Base-by-base conservation (phyloP, 1,140 invertebrate genomes). In the Leptinotarsa undecemlineata region DNA sequence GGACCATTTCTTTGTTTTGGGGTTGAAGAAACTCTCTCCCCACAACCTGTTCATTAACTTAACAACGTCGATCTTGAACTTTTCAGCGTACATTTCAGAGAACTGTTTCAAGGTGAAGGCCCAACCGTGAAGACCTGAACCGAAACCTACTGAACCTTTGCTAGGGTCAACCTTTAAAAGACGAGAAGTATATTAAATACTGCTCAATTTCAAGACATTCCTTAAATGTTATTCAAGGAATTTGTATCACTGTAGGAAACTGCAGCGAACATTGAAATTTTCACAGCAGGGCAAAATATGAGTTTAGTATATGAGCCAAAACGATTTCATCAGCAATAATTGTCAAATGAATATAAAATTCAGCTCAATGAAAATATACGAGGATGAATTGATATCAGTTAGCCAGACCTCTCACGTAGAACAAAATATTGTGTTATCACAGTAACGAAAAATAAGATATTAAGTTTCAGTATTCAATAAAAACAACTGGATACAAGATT, bases 61-160 rank as follows among this genome's bases (percentile, higher is more conserved):
- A 68, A 95, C 93, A 75, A 96, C 92, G 85, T 98, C 95, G 82
- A 99, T 98, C 87, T 97, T 97, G 90, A 99, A 99, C 87, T 99
- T 99, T 81, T 95, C 94, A 48, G 96, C 92, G 86, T 99, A 99
- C 92, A 99, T 98, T 87, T 99, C 97, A 72, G 98, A 92, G 89
- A 99, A 99, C 88, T 99, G 97, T 88, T 99, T 99, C 60, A 99
- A 89, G 69, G 98, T 99, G 86, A 99, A 99, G 71, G 98, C 98
- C 98, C 98, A 99, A 71, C 98, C 98, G 86, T 99, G 98, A 69
- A 99, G 93, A 84, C 95, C 98, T 51, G 98, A 99, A 76, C 98
- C 98, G 87, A 99, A 99, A 85, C 98, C 98, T 77, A 99, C 98
- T 76, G 96, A 99, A 84, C 98, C 98, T 87, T 96, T 96, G 87